A percentile compares a stretch with the other conserved stretches of the same genome.
Evolutionary conservation across 1,140 invertebrate genomes (phyloP).

Genomic region (Lysiphlebus fabarum): DNA sequence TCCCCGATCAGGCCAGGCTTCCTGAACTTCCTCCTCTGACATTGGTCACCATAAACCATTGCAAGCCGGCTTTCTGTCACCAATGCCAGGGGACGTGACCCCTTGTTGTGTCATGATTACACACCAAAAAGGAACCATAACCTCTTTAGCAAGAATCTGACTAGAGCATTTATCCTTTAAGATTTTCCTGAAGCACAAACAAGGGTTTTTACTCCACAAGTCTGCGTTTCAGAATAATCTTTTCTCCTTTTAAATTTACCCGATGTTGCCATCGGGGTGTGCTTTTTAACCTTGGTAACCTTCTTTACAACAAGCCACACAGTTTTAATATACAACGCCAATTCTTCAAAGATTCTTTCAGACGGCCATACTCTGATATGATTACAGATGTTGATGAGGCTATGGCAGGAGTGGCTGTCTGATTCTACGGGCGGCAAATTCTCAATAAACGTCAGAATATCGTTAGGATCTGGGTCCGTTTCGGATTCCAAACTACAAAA

Average conservation of each 20-base stretch:
- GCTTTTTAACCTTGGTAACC: too few relatives aligned
- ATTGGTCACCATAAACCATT: conserved; percentile 6
- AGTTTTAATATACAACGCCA: too few relatives aligned
- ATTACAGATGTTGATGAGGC: too few relatives aligned
- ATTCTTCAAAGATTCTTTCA: too few relatives aligned
- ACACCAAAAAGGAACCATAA: conserved; percentile 18
- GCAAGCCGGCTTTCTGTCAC: background rate
- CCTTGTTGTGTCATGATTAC: background rate
- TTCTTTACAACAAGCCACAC: too few relatives aligned
- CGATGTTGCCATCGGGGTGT: too few relatives aligned
- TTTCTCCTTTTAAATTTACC: background rate
- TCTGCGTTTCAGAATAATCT: conserved; percentile 1
- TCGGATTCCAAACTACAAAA: too few relatives aligned
- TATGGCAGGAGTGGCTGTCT: too few relatives aligned
- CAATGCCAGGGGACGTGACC: background rate
- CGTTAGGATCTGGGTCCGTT: too few relatives aligned
- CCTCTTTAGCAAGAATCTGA: background rate
- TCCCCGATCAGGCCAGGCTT: background rate
- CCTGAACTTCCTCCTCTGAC: background rate
- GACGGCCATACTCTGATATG: too few relatives aligned
- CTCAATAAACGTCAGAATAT: too few relatives aligned
- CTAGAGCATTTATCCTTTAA: background rate
- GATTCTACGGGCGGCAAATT: too few relatives aligned
- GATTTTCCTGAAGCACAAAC: background rate
- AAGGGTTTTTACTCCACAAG: conserved; percentile 1